A percentile compares a stretch with the other conserved stretches of the same genome.
Conservation (phyloP, 92 coral and sea anemone genomes). For the Scolanthus callimorphus region DNA sequence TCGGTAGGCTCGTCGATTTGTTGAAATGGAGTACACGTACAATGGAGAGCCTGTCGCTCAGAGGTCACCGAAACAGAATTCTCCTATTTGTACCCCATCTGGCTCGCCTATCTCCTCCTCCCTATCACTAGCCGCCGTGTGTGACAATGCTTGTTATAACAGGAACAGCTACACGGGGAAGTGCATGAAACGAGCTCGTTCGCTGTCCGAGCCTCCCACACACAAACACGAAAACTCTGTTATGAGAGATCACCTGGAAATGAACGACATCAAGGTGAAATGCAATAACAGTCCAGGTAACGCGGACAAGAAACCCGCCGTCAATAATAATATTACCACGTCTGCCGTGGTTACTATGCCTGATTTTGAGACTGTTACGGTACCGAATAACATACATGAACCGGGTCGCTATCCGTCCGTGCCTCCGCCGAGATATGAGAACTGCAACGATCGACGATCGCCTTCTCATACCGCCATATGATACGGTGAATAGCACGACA, state of each 20-base stretch:
- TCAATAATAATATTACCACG: conserved; percentile 74
- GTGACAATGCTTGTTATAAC: conserved; percentile 83
- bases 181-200: conserved; percentile 86
- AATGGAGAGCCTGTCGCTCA: conserved; percentile 73
- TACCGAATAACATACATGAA: conserved; percentile 83
- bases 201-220: conserved; percentile 76
- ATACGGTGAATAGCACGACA: too few relatives aligned
- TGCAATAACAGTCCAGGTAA: conserved; percentile 44
- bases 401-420: conserved; percentile 14
- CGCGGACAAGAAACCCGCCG: conserved; percentile 47
- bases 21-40: conserved; percentile 94
- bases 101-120: conserved; percentile 96
- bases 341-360: conserved; percentile 91
- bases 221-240: conserved; percentile 84
- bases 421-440: conserved; percentile 58
- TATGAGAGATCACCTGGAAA: conserved; percentile 64
- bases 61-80: conserved; percentile 56
- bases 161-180: conserved; percentile 81
- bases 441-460: conserved; percentile 65
- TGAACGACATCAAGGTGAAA: conserved; percentile 76
- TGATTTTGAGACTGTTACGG: conserved; percentile 81
- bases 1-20: conserved; percentile 96
- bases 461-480: conserved; percentile 64
- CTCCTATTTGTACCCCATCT: conserved; percentile 94
- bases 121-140: conserved; percentile 80